phyloP scores from a whole-genome alignment of 2,113 vertebrate species.

The Poeciliopsis turrubarensis region DNA sequence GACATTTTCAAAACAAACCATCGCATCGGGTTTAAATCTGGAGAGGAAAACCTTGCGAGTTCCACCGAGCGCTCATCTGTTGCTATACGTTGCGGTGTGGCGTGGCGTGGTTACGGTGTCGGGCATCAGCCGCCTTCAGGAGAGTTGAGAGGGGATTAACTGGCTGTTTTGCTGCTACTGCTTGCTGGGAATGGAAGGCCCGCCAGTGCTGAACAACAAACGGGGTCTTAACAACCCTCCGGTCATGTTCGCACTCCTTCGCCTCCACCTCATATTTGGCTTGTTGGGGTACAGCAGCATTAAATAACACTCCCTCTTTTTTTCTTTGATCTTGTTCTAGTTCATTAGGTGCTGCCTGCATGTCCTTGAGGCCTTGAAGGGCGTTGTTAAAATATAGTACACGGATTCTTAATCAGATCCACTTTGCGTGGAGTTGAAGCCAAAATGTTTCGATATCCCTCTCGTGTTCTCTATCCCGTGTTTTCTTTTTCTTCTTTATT shows the following conservation, averaged over 20 bases:
- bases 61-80: constrained; percentile 12
- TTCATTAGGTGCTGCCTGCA: constrained; percentile 58
- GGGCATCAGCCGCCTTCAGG: constrained; percentile 28
- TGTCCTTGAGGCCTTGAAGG: constrained; percentile 64
- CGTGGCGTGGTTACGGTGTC: constrained; percentile 21
- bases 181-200: constrained; percentile 46
- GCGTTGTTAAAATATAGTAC: constrained; percentile 61
- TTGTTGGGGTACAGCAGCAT: constrained; percentile 19
- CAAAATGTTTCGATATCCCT: constrained; percentile 37
- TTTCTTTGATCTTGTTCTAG: constrained; percentile 71
- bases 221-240: constrained; percentile 6
- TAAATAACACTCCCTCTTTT: constrained; percentile 28
- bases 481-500: constrained; percentile 15
- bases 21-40: constrained; percentile 10
- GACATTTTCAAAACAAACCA: constrained; percentile 59
- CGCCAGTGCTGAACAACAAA: constrained; percentile 46
- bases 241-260: constrained; percentile 18
- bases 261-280: constrained; percentile 18
- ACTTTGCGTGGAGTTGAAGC: constrained; percentile 55
- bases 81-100: constrained; percentile 12
- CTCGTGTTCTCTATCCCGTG: background rate
- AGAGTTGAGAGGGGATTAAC: constrained; percentile 46
- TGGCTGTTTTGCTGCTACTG: constrained; percentile 53
- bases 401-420: constrained; percentile 66
- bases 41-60: constrained; percentile 14